These are phyloP conservation scores for Epinotia demarniana DNA, from an alignment of 2,888 invertebrate species.

Conservation along the genomic window DNA sequence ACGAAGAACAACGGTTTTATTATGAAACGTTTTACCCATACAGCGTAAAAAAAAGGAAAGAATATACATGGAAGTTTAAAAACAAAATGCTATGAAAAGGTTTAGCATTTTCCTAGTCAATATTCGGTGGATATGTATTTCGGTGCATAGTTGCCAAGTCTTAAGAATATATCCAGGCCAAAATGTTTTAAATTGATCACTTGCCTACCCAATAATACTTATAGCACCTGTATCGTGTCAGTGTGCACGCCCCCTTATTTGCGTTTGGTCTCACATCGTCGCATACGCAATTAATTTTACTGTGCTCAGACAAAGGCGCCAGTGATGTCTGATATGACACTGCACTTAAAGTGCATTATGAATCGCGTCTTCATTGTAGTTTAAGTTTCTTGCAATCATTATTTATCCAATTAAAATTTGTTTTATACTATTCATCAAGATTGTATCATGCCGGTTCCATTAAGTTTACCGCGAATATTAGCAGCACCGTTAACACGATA, in stretches of 20 bases:
- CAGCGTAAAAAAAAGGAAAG: too few species aligned
- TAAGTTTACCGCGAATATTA: neutral
- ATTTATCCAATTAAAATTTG: neutral
- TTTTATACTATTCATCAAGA: neutral
- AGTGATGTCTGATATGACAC: conserved; percentile 23
- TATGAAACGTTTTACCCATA: too few species aligned
- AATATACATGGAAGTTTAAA: too few species aligned
- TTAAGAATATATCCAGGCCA: too few species aligned
- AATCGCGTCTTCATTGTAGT: conserved; percentile 3
- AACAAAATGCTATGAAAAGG: too few species aligned
- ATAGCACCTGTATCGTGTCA: neutral
- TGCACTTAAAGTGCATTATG: conserved; percentile 21
- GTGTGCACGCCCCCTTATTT: neutral
- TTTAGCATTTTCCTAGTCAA: too few species aligned
- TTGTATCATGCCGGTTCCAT: neutral
- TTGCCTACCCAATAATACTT: neutral
- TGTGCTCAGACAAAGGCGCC: conserved; percentile 35
- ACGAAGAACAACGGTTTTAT: too few species aligned
- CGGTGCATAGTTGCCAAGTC: too few species aligned
- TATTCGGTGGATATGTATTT: too few species aligned
- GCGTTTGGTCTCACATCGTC: conserved; percentile 8
- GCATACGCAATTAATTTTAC: conserved; percentile 11
- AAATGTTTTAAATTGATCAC: neutral
- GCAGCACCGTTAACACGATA: too few species aligned
- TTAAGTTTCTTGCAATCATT: neutral